These are phyloP conservation scores for Dryadula phaetusa DNA, from an alignment of 2,888 invertebrate species.

Conservation along the genomic window DNA sequence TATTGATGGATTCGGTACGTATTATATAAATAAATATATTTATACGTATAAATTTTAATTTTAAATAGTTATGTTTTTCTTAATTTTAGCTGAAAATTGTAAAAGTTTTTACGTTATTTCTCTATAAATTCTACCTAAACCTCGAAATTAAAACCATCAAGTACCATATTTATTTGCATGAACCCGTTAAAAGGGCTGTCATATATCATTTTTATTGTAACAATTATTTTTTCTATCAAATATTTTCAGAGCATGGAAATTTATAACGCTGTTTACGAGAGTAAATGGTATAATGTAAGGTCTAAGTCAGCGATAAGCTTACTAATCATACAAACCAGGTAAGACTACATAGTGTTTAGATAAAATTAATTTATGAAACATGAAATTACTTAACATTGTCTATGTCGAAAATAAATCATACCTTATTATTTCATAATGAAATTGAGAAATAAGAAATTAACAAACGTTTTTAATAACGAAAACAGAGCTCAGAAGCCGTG, in stretches of 20 bases:
- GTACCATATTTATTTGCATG: no score
- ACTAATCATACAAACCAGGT: constrained; percentile 61
- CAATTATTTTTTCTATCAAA: not conserved
- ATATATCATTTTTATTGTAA: no score
- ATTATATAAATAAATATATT: constrained; percentile 9
- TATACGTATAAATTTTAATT: no score
- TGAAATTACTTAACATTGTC: no score
- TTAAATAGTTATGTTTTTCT: no score
- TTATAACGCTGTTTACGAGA: constrained; percentile 59
- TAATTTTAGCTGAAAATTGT: no score
- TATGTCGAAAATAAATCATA: not conserved
- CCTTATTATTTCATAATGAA: not conserved
- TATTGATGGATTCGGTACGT: constrained; percentile 63
- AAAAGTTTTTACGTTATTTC: no score
- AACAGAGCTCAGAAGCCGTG: constrained; percentile 62
- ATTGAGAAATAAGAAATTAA: not conserved
- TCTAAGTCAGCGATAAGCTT: constrained; percentile 53
- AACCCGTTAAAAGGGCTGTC: no score
- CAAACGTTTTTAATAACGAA: constrained; percentile 25
- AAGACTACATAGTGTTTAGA: constrained; percentile 15
- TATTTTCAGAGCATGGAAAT: constrained; percentile 58
- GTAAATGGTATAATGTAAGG: constrained; percentile 60
- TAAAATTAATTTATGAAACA: no score
- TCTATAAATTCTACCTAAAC: no score
- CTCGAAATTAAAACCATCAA: no score